phyloP scores from a whole-genome alignment of 1,140 invertebrate genomes.

The Melitaea cinxia region DNA sequence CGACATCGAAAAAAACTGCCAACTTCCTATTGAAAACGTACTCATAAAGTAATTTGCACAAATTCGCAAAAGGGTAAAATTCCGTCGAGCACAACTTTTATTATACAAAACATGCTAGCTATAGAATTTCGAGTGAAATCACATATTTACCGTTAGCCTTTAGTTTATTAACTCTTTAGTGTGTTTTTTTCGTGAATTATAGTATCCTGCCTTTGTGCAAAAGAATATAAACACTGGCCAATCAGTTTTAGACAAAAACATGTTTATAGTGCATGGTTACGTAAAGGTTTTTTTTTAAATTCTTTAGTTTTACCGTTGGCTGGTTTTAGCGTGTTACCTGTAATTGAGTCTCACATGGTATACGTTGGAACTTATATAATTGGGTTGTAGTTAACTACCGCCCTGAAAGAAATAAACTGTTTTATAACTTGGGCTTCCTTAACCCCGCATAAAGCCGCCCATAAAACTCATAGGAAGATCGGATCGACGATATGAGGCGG shows the following conservation, averaged over 20 bases:
- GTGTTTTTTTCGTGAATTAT: conserved; percentile 13
- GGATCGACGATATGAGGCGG: conserved; percentile 77
- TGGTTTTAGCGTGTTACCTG: background rate
- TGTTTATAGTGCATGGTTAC: too few species aligned
- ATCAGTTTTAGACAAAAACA: background rate
- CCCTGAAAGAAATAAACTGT: conserved; percentile 76
- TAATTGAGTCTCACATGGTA: background rate
- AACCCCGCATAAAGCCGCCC: conserved; percentile 74
- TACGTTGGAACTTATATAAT: conserved; percentile 10
- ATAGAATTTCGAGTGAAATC: conserved; percentile 53
- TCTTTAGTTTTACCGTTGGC: background rate
- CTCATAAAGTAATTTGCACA: conserved; percentile 80
- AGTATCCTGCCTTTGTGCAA: conserved; percentile 8
- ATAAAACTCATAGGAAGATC: conserved; percentile 80
- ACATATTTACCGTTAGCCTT: conserved; percentile 52
- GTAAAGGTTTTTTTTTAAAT: background rate
- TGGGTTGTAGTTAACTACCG: conserved; percentile 43
- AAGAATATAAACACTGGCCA: background rate
- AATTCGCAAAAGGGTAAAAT: conserved; percentile 78
- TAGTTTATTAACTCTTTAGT: conserved; percentile 55
- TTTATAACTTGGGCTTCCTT: conserved; percentile 76
- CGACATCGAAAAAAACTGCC: conserved; percentile 57
- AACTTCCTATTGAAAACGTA: conserved; percentile 57
- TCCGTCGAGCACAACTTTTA: conserved; percentile 58
- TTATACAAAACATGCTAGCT: conserved; percentile 58